Evolutionary conservation across 2,113 vertebrate genomes (phyloP).

Genomic region (Pelvicachromis taeniatus): DNA sequence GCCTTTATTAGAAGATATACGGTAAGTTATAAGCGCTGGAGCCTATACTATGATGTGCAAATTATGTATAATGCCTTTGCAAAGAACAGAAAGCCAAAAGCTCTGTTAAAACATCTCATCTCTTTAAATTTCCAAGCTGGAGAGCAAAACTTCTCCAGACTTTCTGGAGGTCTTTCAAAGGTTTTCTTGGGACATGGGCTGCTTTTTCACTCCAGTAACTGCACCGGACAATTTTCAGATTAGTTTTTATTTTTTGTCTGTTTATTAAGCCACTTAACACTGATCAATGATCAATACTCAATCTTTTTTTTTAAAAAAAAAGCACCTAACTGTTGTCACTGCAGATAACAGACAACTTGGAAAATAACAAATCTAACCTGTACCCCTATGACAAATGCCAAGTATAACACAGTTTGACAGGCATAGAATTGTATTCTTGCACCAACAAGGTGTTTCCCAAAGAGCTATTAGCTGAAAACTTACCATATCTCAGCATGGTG

Average conservation of each 20-base stretch:
- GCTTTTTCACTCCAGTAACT: neutral
- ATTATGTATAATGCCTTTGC: neutral
- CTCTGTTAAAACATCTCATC: neutral
- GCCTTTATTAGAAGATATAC: no score
- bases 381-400: neutral
- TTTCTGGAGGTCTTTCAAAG: neutral
- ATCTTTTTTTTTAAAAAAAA: neutral
- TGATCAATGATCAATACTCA: neutral
- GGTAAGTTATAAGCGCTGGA: no score
- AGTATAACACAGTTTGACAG: neutral
- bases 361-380: accelerated
- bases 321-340: neutral
- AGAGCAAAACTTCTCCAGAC: neutral
- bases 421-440: neutral
- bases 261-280: neutral
- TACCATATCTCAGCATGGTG: neutral
- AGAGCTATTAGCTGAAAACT: neutral
- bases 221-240: neutral
- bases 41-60: neutral
- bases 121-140: neutral
- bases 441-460: neutral
- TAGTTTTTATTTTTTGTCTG: neutral
- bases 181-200: neutral
- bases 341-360: neutral
- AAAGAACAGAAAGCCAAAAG: neutral